These are phyloP conservation scores for Listronotus oregonensis DNA, from an alignment of 1,140 invertebrate genomes.

Conservation along the genomic window DNA sequence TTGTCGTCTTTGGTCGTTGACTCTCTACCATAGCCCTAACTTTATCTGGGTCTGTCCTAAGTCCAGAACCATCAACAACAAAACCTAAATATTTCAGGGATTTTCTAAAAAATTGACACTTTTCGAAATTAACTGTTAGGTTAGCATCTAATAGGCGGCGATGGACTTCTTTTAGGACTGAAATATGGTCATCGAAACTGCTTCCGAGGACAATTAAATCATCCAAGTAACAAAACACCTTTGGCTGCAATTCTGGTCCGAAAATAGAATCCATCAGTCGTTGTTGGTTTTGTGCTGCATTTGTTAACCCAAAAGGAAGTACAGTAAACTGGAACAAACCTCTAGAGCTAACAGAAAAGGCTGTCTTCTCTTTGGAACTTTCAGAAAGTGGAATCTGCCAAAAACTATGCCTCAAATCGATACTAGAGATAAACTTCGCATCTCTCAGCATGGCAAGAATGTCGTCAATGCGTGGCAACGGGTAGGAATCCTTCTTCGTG, in stretches of 20 bases:
- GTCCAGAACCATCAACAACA: slow-evolving; percentile 14
- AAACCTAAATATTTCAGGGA: slow-evolving; percentile 18
- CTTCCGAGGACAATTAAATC: slow-evolving; percentile 45
- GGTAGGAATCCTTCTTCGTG: slow-evolving; percentile 31
- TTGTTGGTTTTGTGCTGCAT: slow-evolving; percentile 47
- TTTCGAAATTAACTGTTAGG: slow-evolving; percentile 41
- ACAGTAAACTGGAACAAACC: slow-evolving; percentile 47
- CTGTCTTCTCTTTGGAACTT: slow-evolving; percentile 46
- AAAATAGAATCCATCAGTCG: slow-evolving; percentile 49
- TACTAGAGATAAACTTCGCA: slow-evolving; percentile 44
- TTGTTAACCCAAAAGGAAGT: slow-evolving; percentile 54
- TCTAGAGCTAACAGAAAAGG: slow-evolving; percentile 50
- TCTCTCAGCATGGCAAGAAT: slow-evolving; percentile 47
- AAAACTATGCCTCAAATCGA: slow-evolving; percentile 38
- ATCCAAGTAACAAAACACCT: slow-evolving; percentile 48
- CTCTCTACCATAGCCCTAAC: no score
- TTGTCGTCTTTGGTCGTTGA: slow-evolving; percentile 8
- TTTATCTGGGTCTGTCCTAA: background rate
- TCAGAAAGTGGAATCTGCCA: no score
- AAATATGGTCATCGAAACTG: slow-evolving; percentile 44
- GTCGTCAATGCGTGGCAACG: slow-evolving; percentile 42
- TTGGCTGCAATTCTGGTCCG: slow-evolving; percentile 38
- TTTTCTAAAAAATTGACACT: slow-evolving; percentile 30
- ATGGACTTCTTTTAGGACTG: slow-evolving; percentile 40
- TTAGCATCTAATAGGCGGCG: slow-evolving; percentile 23